Conservation (phyloP, 1,140 invertebrate genomes). For the Brachionus koreanus region DNA sequence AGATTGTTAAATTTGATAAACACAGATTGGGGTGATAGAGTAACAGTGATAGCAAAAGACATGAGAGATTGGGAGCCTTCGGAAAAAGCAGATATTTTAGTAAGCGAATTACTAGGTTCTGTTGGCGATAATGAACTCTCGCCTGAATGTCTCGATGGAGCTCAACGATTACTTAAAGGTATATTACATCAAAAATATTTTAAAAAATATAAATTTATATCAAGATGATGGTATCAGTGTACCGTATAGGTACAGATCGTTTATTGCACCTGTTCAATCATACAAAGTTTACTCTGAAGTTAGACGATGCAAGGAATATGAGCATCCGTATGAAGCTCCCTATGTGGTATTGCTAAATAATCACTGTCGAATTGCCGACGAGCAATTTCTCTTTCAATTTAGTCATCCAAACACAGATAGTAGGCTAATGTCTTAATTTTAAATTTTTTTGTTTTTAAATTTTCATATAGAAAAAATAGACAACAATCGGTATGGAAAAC, state of each 20-base stretch:
- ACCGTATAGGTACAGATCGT: constrained; percentile 82
- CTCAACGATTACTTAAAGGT: constrained; percentile 79
- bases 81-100: constrained; percentile 78
- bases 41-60: constrained; percentile 55
- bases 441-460: background rate
- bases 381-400: constrained; percentile 80
- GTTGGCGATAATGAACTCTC: constrained; percentile 98
- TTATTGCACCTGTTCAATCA: constrained; percentile 78
- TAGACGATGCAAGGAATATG: constrained; percentile 63
- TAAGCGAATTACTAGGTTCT: constrained; percentile 92
- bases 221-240: constrained; percentile 83
- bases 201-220: constrained; percentile 46
- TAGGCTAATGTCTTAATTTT: constrained; percentile 45
- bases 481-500: background rate
- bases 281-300: constrained; percentile 73
- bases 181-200: background rate
- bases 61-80: constrained; percentile 86
- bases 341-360: constrained; percentile 91
- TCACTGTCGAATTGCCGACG: constrained; percentile 73
- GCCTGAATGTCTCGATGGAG: constrained; percentile 95
- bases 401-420: constrained; percentile 72
- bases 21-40: constrained; percentile 72
- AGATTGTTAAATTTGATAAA: constrained; percentile 71
- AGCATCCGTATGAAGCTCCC: constrained; percentile 70
- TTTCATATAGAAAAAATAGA: background rate